A percentile compares a stretch with the other conserved stretches of the same genome.
Conservation (phyloP, 2,797 vertebrate genomes). For the Lophotriccus pileatus region DNA sequence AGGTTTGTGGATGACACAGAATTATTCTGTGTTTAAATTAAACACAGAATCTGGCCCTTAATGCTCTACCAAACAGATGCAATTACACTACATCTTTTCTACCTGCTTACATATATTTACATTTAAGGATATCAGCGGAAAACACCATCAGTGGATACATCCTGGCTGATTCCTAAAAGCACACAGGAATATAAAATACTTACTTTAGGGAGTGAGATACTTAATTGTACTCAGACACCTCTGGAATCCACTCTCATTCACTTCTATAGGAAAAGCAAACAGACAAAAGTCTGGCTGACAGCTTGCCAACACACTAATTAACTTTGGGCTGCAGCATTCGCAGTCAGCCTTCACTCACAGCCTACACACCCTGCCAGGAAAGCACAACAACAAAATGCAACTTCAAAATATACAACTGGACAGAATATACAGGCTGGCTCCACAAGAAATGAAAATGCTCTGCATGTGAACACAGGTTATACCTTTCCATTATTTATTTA, state of each 20-base stretch:
- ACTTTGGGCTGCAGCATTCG: conserved; percentile 62
- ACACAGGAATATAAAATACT: conserved; percentile 56
- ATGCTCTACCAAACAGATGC: background rate
- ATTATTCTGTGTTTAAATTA: background rate
- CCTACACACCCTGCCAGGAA: conserved; percentile 44
- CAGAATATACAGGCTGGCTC: background rate
- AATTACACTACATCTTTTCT: background rate
- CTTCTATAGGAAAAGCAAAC: conserved; percentile 60
- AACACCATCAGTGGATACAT: conserved; percentile 33
- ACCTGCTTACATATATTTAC: conserved; percentile 21
- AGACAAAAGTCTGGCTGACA: conserved; percentile 66
- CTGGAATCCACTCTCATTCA: conserved; percentile 68
- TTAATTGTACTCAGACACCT: conserved; percentile 68
- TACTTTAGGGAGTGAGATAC: conserved; percentile 58
- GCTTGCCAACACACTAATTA: conserved; percentile 70
- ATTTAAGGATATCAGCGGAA: conserved; percentile 45
- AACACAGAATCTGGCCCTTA: background rate
- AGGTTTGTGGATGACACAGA: background rate
- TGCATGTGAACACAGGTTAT: background rate
- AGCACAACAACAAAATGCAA: conserved; percentile 15
- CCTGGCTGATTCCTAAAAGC: conserved; percentile 56
- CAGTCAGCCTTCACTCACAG: conserved; percentile 30
- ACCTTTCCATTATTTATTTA: background rate
- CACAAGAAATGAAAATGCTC: background rate
- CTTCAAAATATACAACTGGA: conserved; percentile 38